Percentiles rank a stretch among this genome's conserved stretches.
Conservation (phyloP, 2,113 vertebrate genomes). For the Chascanopsetta lugubris region DNA sequence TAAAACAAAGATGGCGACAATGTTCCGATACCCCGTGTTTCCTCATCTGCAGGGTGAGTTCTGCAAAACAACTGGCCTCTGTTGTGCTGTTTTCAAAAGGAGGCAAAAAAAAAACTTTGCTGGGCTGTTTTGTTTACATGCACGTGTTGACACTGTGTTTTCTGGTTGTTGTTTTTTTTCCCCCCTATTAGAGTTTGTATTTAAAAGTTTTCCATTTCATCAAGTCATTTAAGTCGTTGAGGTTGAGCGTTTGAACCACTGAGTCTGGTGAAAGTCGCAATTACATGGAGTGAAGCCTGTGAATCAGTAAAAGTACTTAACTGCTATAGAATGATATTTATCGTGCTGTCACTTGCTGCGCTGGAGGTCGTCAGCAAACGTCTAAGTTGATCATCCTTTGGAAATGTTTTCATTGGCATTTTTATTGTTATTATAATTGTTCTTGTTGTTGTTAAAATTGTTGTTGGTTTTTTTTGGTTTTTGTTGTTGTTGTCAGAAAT, state of each 20-base stretch:
- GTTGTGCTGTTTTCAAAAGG: background rate
- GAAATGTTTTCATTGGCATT: no score
- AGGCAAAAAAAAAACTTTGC: background rate
- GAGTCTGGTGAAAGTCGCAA: background rate
- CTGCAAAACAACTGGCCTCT: background rate
- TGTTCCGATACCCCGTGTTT: conserved; percentile 78
- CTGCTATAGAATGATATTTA: background rate
- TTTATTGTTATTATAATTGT: no score
- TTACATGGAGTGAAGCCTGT: background rate
- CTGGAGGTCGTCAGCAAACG: no score
- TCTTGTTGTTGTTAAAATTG: no score
- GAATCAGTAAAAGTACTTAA: background rate
- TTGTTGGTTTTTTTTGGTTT: no score
- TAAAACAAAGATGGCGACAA: conserved; percentile 71
- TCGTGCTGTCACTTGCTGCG: no score
- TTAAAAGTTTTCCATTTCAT: no score
- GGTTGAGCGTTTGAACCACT: background rate
- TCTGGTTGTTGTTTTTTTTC: background rate
- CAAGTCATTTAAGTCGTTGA: background rate
- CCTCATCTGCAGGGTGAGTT: conserved; percentile 81
- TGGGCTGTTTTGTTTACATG: no score
- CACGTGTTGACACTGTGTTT: no score
- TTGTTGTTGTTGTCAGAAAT: no score
- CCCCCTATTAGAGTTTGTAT: no score
- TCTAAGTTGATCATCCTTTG: no score